Percentiles rank a stretch among this genome's conserved stretches.
Evolutionary conservation across 1,140 invertebrate species (phyloP).

Genomic region (Piezodorus guildinii): DNA sequence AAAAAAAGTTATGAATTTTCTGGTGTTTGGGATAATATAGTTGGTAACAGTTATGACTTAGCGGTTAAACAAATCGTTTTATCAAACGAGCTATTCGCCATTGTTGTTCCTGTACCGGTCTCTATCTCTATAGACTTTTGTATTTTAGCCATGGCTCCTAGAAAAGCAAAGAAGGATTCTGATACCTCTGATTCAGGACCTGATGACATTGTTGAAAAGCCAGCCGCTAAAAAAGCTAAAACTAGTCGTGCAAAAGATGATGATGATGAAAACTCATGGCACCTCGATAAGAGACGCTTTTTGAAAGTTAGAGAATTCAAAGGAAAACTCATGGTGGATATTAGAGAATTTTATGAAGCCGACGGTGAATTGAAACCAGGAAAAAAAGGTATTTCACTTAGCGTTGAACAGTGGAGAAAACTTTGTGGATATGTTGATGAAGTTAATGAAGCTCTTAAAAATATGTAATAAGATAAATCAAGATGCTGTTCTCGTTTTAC

Average conservation of each 20-base stretch:
- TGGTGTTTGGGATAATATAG: too few species aligned
- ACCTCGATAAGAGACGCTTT: slow-evolving; percentile 39
- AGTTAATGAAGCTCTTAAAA: slow-evolving; percentile 22
- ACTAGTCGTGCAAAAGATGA: slow-evolving; percentile 16
- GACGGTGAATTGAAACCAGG: slow-evolving; percentile 43
- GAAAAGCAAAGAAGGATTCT: background rate
- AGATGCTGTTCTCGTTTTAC: too few species aligned
- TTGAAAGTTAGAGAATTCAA: slow-evolving; percentile 43
- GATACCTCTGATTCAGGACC: slow-evolving; percentile 8
- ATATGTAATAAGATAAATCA: too few species aligned
- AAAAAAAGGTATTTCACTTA: slow-evolving; percentile 40
- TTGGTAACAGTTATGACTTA: too few species aligned
- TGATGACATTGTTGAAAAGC: slow-evolving; percentile 3
- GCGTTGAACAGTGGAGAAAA: slow-evolving; percentile 25
- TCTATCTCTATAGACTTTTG: too few species aligned
- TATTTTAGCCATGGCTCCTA: background rate
- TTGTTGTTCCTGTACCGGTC: background rate
- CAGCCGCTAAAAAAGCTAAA: background rate
- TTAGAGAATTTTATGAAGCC: slow-evolving; percentile 45
- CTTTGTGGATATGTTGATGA: slow-evolving; percentile 24
- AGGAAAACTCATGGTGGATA: slow-evolving; percentile 42
- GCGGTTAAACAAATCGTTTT: too few species aligned
- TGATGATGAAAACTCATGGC: slow-evolving; percentile 32
- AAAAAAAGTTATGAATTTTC: too few species aligned
- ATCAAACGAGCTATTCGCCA: too few species aligned